phyloP scores from a whole-genome alignment of 2,113 vertebrate genomes.

The Sterrhoptilus dennistouni region DNA sequence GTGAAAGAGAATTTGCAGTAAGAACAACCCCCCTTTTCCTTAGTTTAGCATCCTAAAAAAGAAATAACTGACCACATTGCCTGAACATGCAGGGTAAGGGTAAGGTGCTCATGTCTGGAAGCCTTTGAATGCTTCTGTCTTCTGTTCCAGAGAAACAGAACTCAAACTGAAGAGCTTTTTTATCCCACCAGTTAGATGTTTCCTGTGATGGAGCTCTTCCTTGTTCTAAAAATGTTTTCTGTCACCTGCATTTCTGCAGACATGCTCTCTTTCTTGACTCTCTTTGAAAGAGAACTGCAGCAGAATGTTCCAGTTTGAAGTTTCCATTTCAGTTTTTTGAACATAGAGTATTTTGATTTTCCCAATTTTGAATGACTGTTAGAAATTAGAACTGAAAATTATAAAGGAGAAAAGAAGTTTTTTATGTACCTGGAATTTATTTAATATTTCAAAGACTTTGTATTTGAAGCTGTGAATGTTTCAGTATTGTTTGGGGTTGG shows the following conservation, averaged over 20 bases:
- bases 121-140: not conserved
- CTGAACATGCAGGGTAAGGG: not conserved
- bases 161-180: not conserved
- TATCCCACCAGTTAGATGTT: not conserved
- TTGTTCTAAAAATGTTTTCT: slow-evolving; percentile 47
- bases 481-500: not conserved
- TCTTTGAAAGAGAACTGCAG: not conserved
- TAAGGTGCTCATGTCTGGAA: not conserved
- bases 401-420: not conserved
- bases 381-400: not conserved
- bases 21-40: not conserved
- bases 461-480: not conserved
- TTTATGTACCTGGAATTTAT: not conserved
- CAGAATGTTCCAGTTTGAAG: not conserved
- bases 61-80: not conserved
- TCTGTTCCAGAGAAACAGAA: not conserved
- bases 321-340: not conserved
- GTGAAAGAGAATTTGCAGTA: not conserved
- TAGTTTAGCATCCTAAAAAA: not conserved
- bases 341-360: not conserved
- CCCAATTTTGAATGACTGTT: not conserved
- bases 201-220: slow-evolving; percentile 1
- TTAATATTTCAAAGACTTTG: not conserved
- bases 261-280: not conserved
- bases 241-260: slow-evolving; percentile 48